Base-by-base conservation (phyloP, 2,888 invertebrate species). In the Dexiosoma caninum region DNA sequence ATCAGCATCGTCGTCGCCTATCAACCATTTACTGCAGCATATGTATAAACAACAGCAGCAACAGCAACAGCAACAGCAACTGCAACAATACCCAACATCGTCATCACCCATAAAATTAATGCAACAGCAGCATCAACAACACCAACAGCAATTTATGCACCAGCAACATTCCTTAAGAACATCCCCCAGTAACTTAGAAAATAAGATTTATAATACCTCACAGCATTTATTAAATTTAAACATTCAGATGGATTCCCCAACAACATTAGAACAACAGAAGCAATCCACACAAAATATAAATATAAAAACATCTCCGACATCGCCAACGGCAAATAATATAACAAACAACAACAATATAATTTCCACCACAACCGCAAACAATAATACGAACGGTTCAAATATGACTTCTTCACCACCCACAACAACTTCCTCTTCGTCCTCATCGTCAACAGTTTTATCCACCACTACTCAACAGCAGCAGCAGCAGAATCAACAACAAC, bases 91-190 rank as follows among this genome's bases (percentile, higher is more conserved):
- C 78, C 72, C 76, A 53, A 67, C 85, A 83, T 83, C 85, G 80
- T 84, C 88, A 78, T 85, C 86, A 78, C 82, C 86, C 62, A 70
- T 85, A 83, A 84, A 76, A 77, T 42, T 51, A 72, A 53, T 60
- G 77, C 84, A 83, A 46, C 81, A 81, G 12, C 83, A 70, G 53
- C 84, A 78, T 67, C 85, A 83, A 21, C 83, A 85, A 46, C 84
- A 79, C 9, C 78, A 67, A 69, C 84, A 83, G 62, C 84, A 82
- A 71, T 53, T 42, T 53, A 53, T 67, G 66, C 84, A 83, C 72
- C 84, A 82, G 67, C 84, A 81, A 77, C 83, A 82, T 82, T 76
- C 83, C 83, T 85, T 85, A 85, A 85, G 84, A 84, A 84, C 85
- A 83, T 83, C 82, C 59, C 83, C 82, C 84, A 78, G 42, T 57